phyloP scores from a whole-genome alignment of 1,140 invertebrate genomes.

The Calephelis nemesis region DNA sequence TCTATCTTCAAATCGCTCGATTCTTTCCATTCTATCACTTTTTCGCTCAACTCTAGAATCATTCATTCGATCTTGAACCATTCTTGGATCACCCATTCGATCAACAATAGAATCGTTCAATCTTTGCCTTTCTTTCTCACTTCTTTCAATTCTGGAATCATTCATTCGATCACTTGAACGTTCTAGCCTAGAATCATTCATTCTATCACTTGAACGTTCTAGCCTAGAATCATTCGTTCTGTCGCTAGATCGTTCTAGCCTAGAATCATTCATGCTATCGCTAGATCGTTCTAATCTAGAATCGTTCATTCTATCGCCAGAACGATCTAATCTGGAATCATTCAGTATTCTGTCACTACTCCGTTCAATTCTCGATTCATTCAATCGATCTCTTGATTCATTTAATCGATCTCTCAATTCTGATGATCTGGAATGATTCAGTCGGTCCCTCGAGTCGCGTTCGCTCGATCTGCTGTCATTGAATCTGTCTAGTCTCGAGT shows the following conservation, averaged over 20 bases:
- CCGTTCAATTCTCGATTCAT: conserved; percentile 35
- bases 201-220: conserved; percentile 32
- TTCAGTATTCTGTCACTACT: conserved; percentile 38
- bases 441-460: conserved; percentile 30
- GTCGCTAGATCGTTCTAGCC: conserved; percentile 27
- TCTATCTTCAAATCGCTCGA: conserved; percentile 46
- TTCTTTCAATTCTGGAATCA: conserved; percentile 41
- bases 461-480: conserved; percentile 28
- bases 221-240: conserved; percentile 40
- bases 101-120: conserved; percentile 40
- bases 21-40: conserved; percentile 35
- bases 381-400: conserved; percentile 37
- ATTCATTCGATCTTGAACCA: conserved; percentile 30
- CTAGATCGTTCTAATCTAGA: conserved; percentile 4
- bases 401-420: conserved; percentile 38
- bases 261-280: conserved; percentile 44
- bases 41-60: conserved; percentile 39
- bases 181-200: conserved; percentile 41
- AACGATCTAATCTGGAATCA: conserved; percentile 39
- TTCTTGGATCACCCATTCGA: conserved; percentile 27
- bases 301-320: conserved; percentile 26
- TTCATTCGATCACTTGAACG: conserved; percentile 33
- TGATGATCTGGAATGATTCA: conserved; percentile 40
- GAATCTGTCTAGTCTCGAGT: conserved; percentile 26
- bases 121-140: conserved; percentile 30